Evolutionary conservation across 2,797 vertebrate species (phyloP), one percentile per base, ranked within the genome.

Genomic region (Podarcis siculus): DNA sequence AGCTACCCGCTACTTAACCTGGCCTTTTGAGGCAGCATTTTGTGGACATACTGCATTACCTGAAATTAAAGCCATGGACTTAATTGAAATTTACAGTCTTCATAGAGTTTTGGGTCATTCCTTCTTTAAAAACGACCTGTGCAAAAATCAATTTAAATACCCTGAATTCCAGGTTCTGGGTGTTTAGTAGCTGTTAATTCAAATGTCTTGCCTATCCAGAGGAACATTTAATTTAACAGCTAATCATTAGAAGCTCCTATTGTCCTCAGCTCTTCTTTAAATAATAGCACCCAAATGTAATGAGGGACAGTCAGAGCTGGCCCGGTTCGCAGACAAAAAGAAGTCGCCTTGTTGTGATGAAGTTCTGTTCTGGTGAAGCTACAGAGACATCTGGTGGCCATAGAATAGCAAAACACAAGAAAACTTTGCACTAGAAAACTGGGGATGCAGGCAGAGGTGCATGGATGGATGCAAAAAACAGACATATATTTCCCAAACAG

Each of bases 381-480:
- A 88, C 89, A 88, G 90, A 85, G 95, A 89, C 95, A 92, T 30
- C 95, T 95, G 87, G 92, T 0, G 93, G 86, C 9, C 13, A 5
- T 0, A 1, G 1, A 3, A 61, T 32, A 80, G 37, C 0, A 23
- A 27, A 8, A 80, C 27, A 64, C 15, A 23, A 32, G 64, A 64
- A 3, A n/a, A 27, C 15, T 13, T 21, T 35, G 37, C 21, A n/a
- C 39, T 25, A 64, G 6, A 23, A 64, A 64, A 64, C 61, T 64
- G 61, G 23, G 61, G 61, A 64, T 64, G 6, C 10, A 64, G 21
- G 7, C 21, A 64, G 61, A 64, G 61, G 6, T 64, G 61, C 61
- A 6, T 64, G 61, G 61, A 23, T 61, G 58, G 17, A 7, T 64
- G 61, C 17, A 64, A 64, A 64, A 64, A 19, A 64, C 17, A 23